A percentile compares a stretch with the other conserved stretches of the same genome.
phyloP scores from a whole-genome alignment of 1,140 invertebrate genomes.

The Bombus terrestris region DNA sequence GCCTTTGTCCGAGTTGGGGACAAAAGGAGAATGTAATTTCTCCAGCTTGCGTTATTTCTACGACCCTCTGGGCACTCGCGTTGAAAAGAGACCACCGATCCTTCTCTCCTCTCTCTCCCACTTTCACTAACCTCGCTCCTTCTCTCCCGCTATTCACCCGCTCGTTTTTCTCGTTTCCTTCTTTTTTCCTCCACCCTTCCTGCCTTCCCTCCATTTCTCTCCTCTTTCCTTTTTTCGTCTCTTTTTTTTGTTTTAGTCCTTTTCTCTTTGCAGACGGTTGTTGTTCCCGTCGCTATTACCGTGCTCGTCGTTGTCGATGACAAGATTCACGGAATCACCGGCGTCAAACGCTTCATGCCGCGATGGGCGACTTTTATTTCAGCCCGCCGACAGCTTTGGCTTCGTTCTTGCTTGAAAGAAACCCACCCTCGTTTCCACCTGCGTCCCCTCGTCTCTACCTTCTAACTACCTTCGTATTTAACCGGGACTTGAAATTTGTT shows the following conservation, averaged over 20 bases:
- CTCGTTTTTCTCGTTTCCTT: no score
- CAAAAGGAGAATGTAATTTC: conserved; percentile 71
- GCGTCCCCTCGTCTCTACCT: background rate
- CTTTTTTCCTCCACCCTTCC: background rate
- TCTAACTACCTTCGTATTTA: background rate
- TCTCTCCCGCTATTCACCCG: background rate
- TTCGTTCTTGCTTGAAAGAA: conserved; percentile 8
- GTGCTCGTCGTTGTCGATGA: conserved; percentile 35
- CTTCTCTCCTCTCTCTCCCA: background rate
- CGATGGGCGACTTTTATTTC: conserved; percentile 29
- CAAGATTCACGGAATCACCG: conserved; percentile 35
- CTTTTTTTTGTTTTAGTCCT: background rate
- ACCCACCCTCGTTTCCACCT: background rate
- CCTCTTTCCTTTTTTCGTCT: background rate
- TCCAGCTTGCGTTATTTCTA: conserved; percentile 68
- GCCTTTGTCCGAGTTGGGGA: conserved; percentile 63
- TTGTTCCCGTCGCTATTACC: conserved; percentile 27
- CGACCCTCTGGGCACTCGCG: conserved; percentile 58
- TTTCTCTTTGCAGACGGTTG: conserved; percentile 18
- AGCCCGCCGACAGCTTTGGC: background rate
- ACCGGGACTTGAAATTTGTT: conserved; percentile 3
- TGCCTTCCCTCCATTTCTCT: background rate
- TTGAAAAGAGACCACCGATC: conserved; percentile 52
- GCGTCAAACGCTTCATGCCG: conserved; percentile 23
- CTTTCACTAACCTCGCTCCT: background rate